Conservation (phyloP, 37 sponge, comb jelly and placozoan genomes). For the Diacarnus erythraeanus region DNA sequence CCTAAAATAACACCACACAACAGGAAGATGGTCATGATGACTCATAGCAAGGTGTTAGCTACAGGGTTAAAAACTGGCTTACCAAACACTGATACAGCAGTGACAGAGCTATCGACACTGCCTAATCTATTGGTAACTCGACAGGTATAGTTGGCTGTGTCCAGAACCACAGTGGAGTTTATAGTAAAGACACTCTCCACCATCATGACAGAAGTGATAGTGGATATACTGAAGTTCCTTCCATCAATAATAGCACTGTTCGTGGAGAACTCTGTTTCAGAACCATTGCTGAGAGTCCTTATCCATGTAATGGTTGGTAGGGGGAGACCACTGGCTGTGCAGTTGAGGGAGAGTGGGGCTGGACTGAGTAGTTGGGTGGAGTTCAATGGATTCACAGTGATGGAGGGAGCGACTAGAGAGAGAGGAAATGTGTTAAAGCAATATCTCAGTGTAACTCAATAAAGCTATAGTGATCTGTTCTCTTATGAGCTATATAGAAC, state of each 20-base stretch:
- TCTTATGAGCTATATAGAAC: too few relatives aligned
- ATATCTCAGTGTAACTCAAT: too few relatives aligned
- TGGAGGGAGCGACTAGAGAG: constrained; percentile 24
- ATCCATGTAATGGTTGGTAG: constrained; percentile 44
- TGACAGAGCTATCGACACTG: neutral
- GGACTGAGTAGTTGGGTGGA: constrained; percentile 14
- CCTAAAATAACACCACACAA: too few relatives aligned
- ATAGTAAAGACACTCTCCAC: constrained; percentile 49
- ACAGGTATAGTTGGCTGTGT: constrained; percentile 55
- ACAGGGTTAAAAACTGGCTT: too few relatives aligned
- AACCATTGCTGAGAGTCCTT: constrained; percentile 14
- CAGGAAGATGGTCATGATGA: too few relatives aligned
- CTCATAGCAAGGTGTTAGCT: too few relatives aligned
- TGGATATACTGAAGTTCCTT: neutral
- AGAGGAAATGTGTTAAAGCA: too few relatives aligned
- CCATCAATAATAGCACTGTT: neutral
- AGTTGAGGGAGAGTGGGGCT: constrained; percentile 18
- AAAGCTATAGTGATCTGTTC: too few relatives aligned
- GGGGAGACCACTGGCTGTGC: constrained; percentile 43
- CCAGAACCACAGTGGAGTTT: neutral
- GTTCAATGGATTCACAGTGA: neutral
- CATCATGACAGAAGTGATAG: neutral
- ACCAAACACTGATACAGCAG: constrained; percentile 24
- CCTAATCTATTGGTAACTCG: constrained; percentile 18
- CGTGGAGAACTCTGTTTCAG: constrained; percentile 5